Evolutionary conservation across 2,113 vertebrate species (phyloP), one percentile per base, ranked within the genome.

Genomic region (Aythya baeri): DNA sequence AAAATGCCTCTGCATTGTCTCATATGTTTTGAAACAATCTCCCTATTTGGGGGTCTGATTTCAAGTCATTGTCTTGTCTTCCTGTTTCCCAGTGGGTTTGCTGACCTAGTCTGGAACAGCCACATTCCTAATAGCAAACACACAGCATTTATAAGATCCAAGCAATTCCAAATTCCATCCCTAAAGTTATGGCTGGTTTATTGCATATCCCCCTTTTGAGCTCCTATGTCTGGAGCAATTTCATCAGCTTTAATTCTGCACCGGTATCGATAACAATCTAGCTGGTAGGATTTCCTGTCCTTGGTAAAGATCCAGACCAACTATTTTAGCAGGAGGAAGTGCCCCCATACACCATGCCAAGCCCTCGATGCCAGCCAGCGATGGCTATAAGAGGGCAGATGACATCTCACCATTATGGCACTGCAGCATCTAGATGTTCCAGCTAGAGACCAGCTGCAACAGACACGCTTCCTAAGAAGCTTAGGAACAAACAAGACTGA

Each of bases 171-270:
- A 88, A 92, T 46, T 76, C 58, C 16, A 61, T 62, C 66, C 49
- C 55, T 55, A 31, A 14, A 91, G 59, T 7, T 41, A 44, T 21
- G 41, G 14, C 73, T 20, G 23, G 25, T 59, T 81, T 63, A 50
- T 18, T 66, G 55, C 49, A 66, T 58, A 11, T n/a, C 31, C 21
- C 32, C n/a, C 1, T 29, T 85, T 41, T 41, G 58, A 91, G 58
- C 36, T 77, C 27, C 84, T 82, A 29, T 11, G 8, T 55, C 58
- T 72, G 62, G 84, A 93, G 78, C 55, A 41, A 76, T 70, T 92
- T 95, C 79, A 83, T 52, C 65, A 71, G 49, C 67, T 94, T 87
- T 71, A 54, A 79, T 87, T 95, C 84, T 76, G 82, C 62, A 89
- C 54, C 55, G 58, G 55, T 49, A 55, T 2, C 84, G 65, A 81